phyloP scores from a whole-genome alignment of 1,140 invertebrate genomes.

The Brachionus calyciflorus region DNA sequence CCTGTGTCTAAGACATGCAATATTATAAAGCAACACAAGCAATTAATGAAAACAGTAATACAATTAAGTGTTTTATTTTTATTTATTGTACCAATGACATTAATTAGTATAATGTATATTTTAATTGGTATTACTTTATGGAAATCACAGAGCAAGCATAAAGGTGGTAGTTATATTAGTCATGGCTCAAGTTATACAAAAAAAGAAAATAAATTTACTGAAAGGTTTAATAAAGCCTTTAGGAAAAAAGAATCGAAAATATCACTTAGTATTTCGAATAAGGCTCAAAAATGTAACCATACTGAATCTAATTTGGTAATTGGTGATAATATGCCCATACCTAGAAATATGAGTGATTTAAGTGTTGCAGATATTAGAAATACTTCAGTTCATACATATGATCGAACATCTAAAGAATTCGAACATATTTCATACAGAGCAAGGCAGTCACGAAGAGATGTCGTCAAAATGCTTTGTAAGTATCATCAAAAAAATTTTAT shows the following conservation, averaged over 20 bases:
- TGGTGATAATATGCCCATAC: not conserved
- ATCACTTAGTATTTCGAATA: not conserved
- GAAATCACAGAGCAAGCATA: constrained; percentile 50
- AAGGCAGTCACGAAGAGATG: constrained; percentile 52
- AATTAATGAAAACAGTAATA: constrained; percentile 36
- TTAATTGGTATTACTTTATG: constrained; percentile 58
- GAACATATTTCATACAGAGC: constrained; percentile 47
- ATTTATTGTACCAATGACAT: constrained; percentile 60
- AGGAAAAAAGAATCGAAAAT: constrained; percentile 42
- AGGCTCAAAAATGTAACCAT: not conserved
- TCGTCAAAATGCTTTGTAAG: constrained; percentile 57
- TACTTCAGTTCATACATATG: not conserved
- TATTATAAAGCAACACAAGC: constrained; percentile 47
- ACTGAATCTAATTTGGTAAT: not conserved
- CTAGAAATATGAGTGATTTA: not conserved
- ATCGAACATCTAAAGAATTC: constrained; percentile 32
- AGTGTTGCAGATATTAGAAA: not conserved
- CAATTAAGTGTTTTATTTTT: constrained; percentile 53
- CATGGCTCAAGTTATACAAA: constrained; percentile 40
- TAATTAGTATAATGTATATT: constrained; percentile 59
- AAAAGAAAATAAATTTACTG: constrained; percentile 47
- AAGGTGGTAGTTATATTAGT: constrained; percentile 48
- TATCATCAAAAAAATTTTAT: not conserved
- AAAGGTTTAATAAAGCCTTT: constrained; percentile 27
- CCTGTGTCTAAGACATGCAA: constrained; percentile 49